Percentiles rank a stretch among this genome's conserved stretches.
Evolutionary conservation across 2,888 invertebrate genomes (phyloP).

Genomic region (Phortica magna): DNA sequence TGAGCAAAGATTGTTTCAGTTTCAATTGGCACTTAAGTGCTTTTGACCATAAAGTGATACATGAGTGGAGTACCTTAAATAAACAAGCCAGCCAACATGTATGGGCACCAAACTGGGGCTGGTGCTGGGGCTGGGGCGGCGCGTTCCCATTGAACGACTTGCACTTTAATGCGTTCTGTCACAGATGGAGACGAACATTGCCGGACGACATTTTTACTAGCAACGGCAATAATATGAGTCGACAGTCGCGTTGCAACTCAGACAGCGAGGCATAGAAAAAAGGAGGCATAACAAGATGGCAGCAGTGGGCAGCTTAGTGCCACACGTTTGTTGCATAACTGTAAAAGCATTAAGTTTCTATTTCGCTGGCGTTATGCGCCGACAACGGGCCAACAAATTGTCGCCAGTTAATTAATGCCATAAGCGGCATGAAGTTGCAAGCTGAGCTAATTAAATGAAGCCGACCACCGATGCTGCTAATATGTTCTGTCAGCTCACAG

Average conservation of each 20-base stretch:
- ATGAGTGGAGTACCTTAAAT: neutral
- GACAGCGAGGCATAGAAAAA: too few relatives aligned
- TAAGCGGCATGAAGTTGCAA: neutral
- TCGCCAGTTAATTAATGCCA: conserved; percentile 61
- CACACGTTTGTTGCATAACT: conserved; percentile 34
- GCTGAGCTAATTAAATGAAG: conserved; percentile 26
- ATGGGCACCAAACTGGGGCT: neutral
- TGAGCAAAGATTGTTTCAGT: conserved; percentile 50
- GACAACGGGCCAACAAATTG: conserved; percentile 55
- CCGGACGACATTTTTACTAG: conserved; percentile 56
- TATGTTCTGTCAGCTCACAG: conserved; percentile 31
- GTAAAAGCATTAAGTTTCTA: conserved; percentile 59
- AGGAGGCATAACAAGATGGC: neutral
- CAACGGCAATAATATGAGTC: conserved; percentile 42
- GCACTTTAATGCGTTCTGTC: conserved; percentile 54
- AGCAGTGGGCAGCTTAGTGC: neutral
- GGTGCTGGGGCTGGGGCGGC: conserved; percentile 10
- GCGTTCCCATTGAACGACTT: neutral
- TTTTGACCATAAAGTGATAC: conserved; percentile 62
- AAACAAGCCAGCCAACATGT: neutral
- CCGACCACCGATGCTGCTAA: neutral
- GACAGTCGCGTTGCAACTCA: too few relatives aligned
- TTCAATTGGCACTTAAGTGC: conserved; percentile 73
- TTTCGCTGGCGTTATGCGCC: conserved; percentile 69
- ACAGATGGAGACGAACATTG: conserved; percentile 43